Percentiles rank a stretch among this genome's conserved stretches.
Conservation (phyloP, 2,888 invertebrate species). For the Spodoptera littoralis region DNA sequence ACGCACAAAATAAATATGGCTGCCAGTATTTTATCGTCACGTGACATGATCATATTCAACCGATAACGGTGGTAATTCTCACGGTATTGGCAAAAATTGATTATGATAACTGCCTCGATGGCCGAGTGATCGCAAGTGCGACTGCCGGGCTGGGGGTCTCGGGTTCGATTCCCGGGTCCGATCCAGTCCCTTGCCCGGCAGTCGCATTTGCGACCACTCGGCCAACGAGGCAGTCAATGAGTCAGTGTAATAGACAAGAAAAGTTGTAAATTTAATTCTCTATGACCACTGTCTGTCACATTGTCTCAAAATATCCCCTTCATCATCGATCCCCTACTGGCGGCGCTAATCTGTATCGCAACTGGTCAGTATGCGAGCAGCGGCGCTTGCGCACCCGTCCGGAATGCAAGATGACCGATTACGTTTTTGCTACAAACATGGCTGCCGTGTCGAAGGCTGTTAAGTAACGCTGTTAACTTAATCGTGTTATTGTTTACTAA, state of each 20-base stretch:
- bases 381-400: conserved; percentile 44
- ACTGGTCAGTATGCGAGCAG: conserved; percentile 50
- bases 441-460: conserved; percentile 23
- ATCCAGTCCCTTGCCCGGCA: too few relatives aligned
- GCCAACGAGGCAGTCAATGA: too few relatives aligned
- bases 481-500: conserved; percentile 15
- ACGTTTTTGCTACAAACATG: conserved; percentile 46
- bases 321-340: conserved; percentile 31
- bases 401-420: conserved; percentile 68
- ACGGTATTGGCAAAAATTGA: too few relatives aligned
- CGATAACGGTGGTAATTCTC: too few relatives aligned
- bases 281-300: background rate
- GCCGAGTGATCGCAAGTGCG: too few relatives aligned
- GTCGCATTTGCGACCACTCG: too few relatives aligned
- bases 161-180: too few relatives aligned
- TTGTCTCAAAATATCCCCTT: background rate
- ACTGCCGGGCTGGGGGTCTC: too few relatives aligned
- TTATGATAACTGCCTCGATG: background rate
- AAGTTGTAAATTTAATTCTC: too few relatives aligned
- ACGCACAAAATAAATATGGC: background rate
- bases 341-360: conserved; percentile 55
- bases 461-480: conserved; percentile 26
- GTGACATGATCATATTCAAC: too few relatives aligned
- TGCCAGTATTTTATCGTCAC: too few relatives aligned
- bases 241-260: too few relatives aligned